Evolutionary conservation across 2,113 vertebrate genomes (phyloP).

Genomic region (Hydrochoerus hydrochaeris): DNA sequence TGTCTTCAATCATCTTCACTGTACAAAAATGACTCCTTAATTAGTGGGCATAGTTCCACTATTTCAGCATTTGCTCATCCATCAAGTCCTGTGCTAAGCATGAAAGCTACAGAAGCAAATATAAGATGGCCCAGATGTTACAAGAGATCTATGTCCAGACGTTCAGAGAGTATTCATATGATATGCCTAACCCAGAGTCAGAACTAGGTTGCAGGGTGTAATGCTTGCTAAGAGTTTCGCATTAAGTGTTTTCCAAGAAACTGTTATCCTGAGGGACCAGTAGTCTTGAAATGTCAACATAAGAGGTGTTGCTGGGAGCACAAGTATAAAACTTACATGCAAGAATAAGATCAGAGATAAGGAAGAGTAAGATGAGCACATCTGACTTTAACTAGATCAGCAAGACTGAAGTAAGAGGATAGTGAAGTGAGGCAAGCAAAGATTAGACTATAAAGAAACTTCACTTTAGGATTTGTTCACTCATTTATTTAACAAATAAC

Average conservation of each 20-base stretch:
- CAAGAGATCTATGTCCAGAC: neutral
- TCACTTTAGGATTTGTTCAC: neutral
- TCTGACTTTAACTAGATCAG: neutral
- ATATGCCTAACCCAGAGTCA: neutral
- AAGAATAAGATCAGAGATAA: neutral
- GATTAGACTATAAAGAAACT: neutral
- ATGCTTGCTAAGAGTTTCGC: neutral
- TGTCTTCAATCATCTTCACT: neutral
- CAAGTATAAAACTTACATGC: neutral
- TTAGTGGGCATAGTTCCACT: neutral
- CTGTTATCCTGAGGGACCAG: neutral
- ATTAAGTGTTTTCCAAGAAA: neutral
- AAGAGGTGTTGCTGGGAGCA: neutral
- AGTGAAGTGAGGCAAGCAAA: neutral
- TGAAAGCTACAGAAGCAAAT: neutral
- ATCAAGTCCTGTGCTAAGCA: neutral
- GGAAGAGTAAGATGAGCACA: neutral
- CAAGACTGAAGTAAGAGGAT: neutral
- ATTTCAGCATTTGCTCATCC: neutral
- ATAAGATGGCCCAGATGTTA: accelerated
- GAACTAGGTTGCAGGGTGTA: neutral
- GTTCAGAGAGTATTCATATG: neutral
- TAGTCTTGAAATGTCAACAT: neutral
- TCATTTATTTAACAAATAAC: neutral
- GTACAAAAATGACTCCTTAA: neutral